Conservation (phyloP, 2,797 vertebrate genomes). For the Pantherophis vulpinus region DNA sequence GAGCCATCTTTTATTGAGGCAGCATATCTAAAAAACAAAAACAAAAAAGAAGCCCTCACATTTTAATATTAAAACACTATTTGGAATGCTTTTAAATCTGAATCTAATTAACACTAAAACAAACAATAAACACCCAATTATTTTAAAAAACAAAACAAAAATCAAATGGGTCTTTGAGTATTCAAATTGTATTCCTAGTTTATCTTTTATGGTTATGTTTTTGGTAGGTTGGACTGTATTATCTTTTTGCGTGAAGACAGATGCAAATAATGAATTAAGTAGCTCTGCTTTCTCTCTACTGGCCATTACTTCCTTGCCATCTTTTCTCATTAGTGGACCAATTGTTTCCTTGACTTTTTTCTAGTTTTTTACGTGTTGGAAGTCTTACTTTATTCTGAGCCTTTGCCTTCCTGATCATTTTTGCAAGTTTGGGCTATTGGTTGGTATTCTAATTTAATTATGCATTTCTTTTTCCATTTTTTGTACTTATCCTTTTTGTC, state of each 20-base stretch:
- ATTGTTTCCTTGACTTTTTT: not conserved
- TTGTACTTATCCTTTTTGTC: not conserved
- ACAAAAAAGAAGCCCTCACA: not conserved
- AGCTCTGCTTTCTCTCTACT: not conserved
- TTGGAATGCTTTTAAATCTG: not conserved
- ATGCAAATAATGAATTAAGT: not conserved
- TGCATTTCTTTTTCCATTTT: not conserved
- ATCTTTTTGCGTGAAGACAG: not conserved
- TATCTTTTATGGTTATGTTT: not conserved
- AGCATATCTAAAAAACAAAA: constrained; percentile 80
- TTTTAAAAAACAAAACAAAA: not conserved
- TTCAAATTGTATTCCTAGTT: not conserved
- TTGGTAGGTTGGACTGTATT: not conserved
- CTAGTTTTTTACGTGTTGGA: not conserved
- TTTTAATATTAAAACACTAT: constrained; percentile 15
- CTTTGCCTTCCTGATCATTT: not conserved
- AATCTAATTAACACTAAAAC: not conserved
- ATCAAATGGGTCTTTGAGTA: not conserved
- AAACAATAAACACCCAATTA: not conserved
- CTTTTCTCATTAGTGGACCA: not conserved
- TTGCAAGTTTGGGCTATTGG: not conserved
- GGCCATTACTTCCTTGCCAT: not conserved
- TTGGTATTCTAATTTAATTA: not conserved
- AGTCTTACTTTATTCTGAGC: not conserved
- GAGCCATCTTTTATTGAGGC: constrained; percentile 94